These are phyloP conservation scores for Aurelia sp. DNA, from an alignment of 30 jellyfish, hydroid and myxozoan genomes.

Conservation along the genomic window DNA sequence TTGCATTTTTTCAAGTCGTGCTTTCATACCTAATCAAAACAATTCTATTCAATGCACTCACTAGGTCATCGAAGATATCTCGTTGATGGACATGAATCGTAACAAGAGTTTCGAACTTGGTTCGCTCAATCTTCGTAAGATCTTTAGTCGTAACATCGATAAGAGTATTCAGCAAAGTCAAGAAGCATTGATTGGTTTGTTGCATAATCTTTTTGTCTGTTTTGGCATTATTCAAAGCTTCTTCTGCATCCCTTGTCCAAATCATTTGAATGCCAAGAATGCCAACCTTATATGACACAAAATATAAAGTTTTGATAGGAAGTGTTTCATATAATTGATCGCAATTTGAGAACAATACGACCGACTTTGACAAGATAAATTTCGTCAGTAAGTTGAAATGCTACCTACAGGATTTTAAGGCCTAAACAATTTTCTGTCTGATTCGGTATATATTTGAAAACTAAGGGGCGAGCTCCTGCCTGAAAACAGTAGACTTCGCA, in stretches of 20 bases:
- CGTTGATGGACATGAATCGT: conserved; percentile 98
- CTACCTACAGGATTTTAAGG: too few relatives aligned
- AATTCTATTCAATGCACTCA: conserved; percentile 22
- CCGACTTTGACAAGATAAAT: too few relatives aligned
- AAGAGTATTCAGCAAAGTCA: conserved; percentile 78
- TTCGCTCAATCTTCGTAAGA: conserved; percentile 93
- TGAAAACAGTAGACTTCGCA: too few relatives aligned
- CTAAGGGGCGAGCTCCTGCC: too few relatives aligned
- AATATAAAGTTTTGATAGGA: too few relatives aligned
- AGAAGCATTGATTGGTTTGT: conserved; percentile 87
- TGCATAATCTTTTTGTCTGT: conserved; percentile 89
- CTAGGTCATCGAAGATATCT: conserved; percentile 96
- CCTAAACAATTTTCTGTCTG: too few relatives aligned
- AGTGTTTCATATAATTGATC: too few relatives aligned
- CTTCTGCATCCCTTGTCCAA: conserved; percentile 99
- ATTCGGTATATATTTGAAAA: too few relatives aligned
- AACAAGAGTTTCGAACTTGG: conserved; percentile 95
- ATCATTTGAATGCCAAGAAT: conserved; percentile 97
- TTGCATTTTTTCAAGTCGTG: too few relatives aligned
- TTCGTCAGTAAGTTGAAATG: too few relatives aligned
- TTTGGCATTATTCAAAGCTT: conserved; percentile 85
- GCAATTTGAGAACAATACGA: too few relatives aligned
- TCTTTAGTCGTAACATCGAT: conserved; percentile 93
- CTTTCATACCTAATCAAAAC: background rate
- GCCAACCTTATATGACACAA: conserved; percentile 79